phyloP scores from a whole-genome alignment of 30 jellyfish, hydroid and myxozoan species.

The Aurelia aurita complex sp. Pacific region DNA sequence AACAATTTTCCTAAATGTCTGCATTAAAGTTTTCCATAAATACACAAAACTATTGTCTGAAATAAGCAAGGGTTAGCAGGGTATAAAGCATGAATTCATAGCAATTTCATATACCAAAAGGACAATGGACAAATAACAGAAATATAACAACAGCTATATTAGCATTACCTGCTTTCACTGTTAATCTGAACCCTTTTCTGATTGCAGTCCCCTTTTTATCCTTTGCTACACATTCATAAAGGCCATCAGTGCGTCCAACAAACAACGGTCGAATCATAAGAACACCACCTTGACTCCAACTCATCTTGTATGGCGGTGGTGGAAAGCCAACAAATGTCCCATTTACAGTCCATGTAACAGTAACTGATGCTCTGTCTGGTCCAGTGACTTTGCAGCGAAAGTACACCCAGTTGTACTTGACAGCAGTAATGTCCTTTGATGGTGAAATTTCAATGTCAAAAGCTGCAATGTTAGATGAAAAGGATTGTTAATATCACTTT shows the following conservation, averaged over 20 bases:
- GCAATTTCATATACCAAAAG: too few species aligned
- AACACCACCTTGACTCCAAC: conserved; percentile 51
- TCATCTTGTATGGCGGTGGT: conserved; percentile 53
- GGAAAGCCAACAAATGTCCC: conserved; percentile 20
- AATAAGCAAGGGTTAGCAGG: too few species aligned
- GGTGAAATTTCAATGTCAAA: conserved; percentile 50
- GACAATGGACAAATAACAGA: background rate
- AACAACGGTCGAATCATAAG: conserved; percentile 77
- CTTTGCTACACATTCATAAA: conserved; percentile 65
- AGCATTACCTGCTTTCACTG: conserved; percentile 71
- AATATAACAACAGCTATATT: background rate
- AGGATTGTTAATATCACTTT: too few species aligned
- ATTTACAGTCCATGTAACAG: conserved; percentile 36
- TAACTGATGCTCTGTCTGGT: conserved; percentile 29
- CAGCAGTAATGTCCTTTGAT: conserved; percentile 42
- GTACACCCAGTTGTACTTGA: conserved; percentile 59
- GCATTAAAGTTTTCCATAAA: too few species aligned
- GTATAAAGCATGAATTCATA: too few species aligned
- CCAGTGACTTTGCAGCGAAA: conserved; percentile 54
- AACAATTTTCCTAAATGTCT: too few species aligned
- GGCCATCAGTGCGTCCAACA: conserved; percentile 76
- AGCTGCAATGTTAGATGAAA: conserved; percentile 12
- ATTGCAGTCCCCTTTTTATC: conserved; percentile 32
- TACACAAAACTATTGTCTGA: too few species aligned
- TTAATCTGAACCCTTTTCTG: conserved; percentile 53